Conservation (phyloP, 2,113 vertebrate genomes). For the Cervus canadensis region DNA sequence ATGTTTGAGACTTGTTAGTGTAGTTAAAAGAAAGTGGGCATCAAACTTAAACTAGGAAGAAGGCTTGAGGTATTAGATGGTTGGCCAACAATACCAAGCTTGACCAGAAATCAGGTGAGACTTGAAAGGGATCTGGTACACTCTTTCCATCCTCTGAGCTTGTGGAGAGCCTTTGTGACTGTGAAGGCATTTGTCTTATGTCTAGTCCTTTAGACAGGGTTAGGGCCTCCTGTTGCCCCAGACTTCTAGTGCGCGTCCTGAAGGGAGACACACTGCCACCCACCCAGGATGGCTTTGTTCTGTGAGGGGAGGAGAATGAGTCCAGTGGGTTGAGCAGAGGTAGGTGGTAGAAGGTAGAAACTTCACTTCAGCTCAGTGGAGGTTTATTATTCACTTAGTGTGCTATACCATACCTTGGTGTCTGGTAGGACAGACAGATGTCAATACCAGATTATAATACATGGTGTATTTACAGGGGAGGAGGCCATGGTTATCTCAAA, state of each 20-base stretch:
- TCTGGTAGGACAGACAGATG: background rate
- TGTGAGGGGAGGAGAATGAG: background rate
- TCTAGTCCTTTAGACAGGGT: rapidly evolving
- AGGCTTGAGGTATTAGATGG: background rate
- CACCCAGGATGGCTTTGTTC: background rate
- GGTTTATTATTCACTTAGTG: background rate
- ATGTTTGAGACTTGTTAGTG: background rate
- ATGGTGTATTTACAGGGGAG: background rate
- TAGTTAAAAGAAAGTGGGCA: background rate
- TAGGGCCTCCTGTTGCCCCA: background rate
- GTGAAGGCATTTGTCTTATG: background rate
- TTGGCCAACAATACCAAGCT: background rate
- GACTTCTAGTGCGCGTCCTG: background rate
- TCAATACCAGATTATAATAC: background rate
- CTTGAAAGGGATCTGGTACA: rapidly evolving
- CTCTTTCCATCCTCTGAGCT: background rate
- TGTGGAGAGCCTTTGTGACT: background rate
- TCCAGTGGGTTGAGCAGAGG: background rate
- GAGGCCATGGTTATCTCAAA: background rate
- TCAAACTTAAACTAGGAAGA: background rate
- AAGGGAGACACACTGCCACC: background rate
- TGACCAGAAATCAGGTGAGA: background rate
- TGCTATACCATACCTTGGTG: background rate
- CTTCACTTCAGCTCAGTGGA: background rate
- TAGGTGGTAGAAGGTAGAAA: background rate